Base-by-base conservation (phyloP, 1,140 invertebrate genomes). In the Caenorhabditis remanei region DNA sequence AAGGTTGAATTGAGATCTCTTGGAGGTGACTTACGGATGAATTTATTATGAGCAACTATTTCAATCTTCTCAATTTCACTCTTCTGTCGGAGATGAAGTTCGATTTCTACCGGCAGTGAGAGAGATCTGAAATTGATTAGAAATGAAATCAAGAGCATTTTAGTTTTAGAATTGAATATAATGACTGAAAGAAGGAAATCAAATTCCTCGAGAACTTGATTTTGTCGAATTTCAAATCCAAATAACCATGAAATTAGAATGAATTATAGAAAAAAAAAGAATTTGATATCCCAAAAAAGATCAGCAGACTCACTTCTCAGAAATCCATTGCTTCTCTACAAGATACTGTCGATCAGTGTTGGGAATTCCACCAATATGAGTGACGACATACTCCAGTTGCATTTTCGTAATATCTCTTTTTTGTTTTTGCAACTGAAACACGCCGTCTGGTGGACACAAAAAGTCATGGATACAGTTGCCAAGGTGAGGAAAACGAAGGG, bases 1-100 rank as follows among this genome's bases (percentile, higher is more conserved):
- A 50, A 40, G 8, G 4, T 11, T 8, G 40, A 48, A 53, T 11
- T 53, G 46, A 24, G 55, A n/a, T 0, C 2, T 85, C 41, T 0
- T 7, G 21, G 40, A 41, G 5, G 24, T 4, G 4, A 84, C 55
- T 58, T 58, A 88, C 87, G 88, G 11, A 87, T 84, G 24, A 88
- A 88, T 14, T 61, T 83, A 14, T 87, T 71, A 43, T 88, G 86
- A 50, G 87, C 71, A 19, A 88, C 50, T 7, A 88, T 85, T 84
- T 88, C 83, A 13, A 88, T 86, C n/a, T 71, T 83, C 19, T 88
- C 88, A n/a, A 88, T 32, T 46, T 88, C 79, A 43, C 71, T 87
- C 24, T 61, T 48, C 21, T 83, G 56, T 14, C 79, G 85, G 7
- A 88, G 75, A 13, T 53, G 50, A 16, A 88, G 43, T 21, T 85